Evolutionary conservation across 2,888 invertebrate genomes (phyloP), one percentile per base, ranked within the genome.

Genomic region (Callyntrura guangdongensis): DNA sequence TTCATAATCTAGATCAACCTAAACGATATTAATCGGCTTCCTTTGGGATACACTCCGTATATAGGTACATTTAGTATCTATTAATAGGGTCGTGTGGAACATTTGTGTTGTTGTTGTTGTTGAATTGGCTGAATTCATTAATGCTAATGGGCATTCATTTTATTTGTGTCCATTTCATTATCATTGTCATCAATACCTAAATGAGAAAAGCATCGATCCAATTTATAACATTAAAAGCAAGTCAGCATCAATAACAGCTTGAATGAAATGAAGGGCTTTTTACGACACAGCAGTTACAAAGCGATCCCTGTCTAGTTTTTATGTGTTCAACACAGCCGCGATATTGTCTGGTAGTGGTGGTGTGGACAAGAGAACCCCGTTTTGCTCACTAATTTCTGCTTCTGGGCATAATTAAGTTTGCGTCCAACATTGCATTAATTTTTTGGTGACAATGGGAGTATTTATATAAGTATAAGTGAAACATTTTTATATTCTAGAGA

Each of bases 121-220:
- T 22, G 22, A 20, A 17, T 17, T 45, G 20, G 14, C 11, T 49
- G 74, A 74, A 49, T 74, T 49, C 74, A 49, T 74, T 74, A 74
- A 74, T 49, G 74, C 74, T 74, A 74, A 74, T 74, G 9, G 49
- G 9, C 49, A 47, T 22, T 14, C 74, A 67, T 74, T 74, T 69
- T 49, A 49, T 22, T 49, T 72, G 72, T 49, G 17, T 14, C 12
- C 12, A 49, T 49, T 11, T 74, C 74, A 74, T 74, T 74, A 49
- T 74, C 67, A 25, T 67, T 27, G 27, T 12, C 49, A 49, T 47
- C 49, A 74, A 12, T 74, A 74, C 69, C 17, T 36, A 36, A 9
- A 11, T 20, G 49, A 49, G 74, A 74, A 74, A 20, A 11, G 45
- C 25, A 49, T 2, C 14, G 12, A 49, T 49, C 20, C 14, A 20